Evolutionary conservation across 2,797 vertebrate species (phyloP), one percentile per base, ranked within the genome.

Genomic region (Takifugu rubripes): DNA sequence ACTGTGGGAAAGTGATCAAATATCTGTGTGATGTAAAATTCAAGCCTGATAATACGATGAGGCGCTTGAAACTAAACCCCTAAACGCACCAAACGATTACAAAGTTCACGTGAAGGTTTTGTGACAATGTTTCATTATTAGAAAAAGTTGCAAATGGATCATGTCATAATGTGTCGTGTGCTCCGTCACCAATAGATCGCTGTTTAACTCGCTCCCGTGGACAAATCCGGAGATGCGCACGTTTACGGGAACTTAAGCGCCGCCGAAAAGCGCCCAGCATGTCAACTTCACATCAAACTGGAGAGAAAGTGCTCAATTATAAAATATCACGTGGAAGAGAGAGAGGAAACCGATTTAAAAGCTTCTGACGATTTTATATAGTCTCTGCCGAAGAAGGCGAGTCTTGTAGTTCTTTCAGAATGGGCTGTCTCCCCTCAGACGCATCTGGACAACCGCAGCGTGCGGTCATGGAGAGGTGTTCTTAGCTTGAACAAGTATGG

Each of bases 241-340:
- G 60, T 61, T 69, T 61, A 66, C 65, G 61, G 58, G 56, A 73
- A 78, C 61, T 68, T 70, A 25, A 44, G 44, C 52, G 55, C 44
- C 54, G 49, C 43, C n/a, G 29, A 66, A 59, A 70, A 51, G 8
- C 49, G 16, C 58, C 49, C 33, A 21, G 21, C 21, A 61, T 58
- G 17, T 55, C 48, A 85, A 84, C 72, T 68, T 59, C 31, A 67
- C 63, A 77, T 79, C 64, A 75, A 75, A 72, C 60, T 63, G 60
- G 70, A 78, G 74, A 67, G 73, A 84, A 74, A 78, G 69, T 62
- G 70, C 56, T 85, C 77, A 90, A 90, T 92, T 90, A 88, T 85
- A 81, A 82, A 78, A 84, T 83, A 92, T 93, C 93, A 94, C 91
- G 90, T 93, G 91, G 79, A 89, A 70, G 75, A 80, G 82, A 86